A percentile compares a stretch with the other conserved stretches of the same genome.
phyloP scores from a whole-genome alignment of 2,797 vertebrate species.

The Myotis pilosus region DNA sequence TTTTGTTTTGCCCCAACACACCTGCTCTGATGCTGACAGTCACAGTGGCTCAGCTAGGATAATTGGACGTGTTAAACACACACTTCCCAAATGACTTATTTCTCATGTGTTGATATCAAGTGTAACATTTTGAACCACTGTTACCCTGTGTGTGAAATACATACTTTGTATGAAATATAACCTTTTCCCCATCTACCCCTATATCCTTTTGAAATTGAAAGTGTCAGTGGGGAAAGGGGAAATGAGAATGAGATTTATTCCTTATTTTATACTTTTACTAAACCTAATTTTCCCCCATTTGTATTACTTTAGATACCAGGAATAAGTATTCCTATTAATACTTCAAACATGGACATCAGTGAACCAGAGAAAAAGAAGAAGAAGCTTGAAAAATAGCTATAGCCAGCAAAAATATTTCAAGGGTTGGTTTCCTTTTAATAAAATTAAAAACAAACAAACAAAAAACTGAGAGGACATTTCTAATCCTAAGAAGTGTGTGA shows the following conservation, averaged over 20 bases:
- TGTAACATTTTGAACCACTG: background rate
- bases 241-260: background rate
- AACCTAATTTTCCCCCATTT: background rate
- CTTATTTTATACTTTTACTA: slow-evolving; percentile 22
- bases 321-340: slow-evolving; percentile 17
- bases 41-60: background rate
- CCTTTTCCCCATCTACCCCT: background rate
- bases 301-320: slow-evolving; percentile 76
- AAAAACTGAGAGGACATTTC: slow-evolving; percentile 13
- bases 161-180: background rate
- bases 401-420: background rate
- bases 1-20: background rate
- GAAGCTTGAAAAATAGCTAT: slow-evolving; percentile 79
- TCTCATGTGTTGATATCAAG: background rate
- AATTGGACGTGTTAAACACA: background rate
- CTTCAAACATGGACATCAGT: slow-evolving; percentile 40
- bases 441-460: background rate
- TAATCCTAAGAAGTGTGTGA: slow-evolving; percentile 42
- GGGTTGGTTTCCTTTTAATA: background rate
- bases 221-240: background rate
- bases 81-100: background rate
- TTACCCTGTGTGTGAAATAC: background rate
- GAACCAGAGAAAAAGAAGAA: slow-evolving; percentile 85
- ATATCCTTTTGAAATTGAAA: background rate
- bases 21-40: background rate